Evolutionary conservation across 2,113 vertebrate genomes (phyloP), one percentile per base, ranked within the genome.

Genomic region (Syngnathus floridae): DNA sequence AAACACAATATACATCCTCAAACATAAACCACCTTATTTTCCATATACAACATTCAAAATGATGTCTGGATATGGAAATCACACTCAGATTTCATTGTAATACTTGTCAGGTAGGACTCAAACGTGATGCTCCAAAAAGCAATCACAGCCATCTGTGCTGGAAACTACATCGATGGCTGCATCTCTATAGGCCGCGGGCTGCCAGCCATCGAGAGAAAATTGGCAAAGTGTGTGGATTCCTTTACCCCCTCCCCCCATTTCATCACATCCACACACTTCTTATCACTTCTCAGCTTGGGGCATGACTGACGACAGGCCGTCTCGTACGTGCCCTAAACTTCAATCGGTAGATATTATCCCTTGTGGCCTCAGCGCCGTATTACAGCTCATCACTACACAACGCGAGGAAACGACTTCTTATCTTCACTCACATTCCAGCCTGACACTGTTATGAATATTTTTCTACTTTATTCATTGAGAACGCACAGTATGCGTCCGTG

Each of bases 281-380:
- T 62, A 73, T 67, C 75, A 63, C 67, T 71, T 78, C 82, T 82
- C 83, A 86, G 82, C 78, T 82, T 80, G 78, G 71, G 77, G 59
- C 67, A 22, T 72, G 59, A 75, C 71, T 64, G 68, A 79, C 70
- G 80, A 65, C 31, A 75, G 75, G 63, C 64, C 60, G 67, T 66
- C 57, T 65, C 12, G 19, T 51, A 64, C 31, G 48, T 73, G 66
- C 51, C 64, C 54, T 66, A 46, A 77, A 72, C 71, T 75, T 77
- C 51, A 74, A 72, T 67, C 71, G 58, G 48, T 64, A 54, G 58
- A 48, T 71, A 59, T 82, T 57, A 77, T 9, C 62, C 58, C 57
- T 59, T n/a, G 64, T 66, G 56, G 22, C 38, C 26, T 2, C 54
- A 71, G 62, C 49, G 54, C 36, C 17, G 22, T 12, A 16, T 66